These are phyloP conservation scores for Sebastes glaucus DNA, from an alignment of 2,797 vertebrate species.

Conservation along the genomic window DNA sequence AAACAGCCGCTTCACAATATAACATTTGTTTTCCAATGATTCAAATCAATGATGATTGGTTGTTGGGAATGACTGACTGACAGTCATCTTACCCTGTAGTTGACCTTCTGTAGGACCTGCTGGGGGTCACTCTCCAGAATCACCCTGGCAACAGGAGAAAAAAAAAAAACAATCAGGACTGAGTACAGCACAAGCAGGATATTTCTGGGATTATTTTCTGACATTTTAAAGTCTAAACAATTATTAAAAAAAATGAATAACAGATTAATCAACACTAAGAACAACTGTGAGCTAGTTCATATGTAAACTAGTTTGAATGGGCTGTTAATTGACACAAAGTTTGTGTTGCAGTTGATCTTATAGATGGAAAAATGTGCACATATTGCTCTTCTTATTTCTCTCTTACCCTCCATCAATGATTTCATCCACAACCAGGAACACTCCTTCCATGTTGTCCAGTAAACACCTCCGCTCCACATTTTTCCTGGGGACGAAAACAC, in stretches of 20 bases:
- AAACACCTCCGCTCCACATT: conserved; percentile 90
- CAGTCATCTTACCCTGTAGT: conserved; percentile 87
- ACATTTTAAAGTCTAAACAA: background rate
- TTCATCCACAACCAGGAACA: conserved; percentile 91
- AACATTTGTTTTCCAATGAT: background rate
- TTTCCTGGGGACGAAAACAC: conserved; percentile 79
- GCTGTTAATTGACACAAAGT: background rate
- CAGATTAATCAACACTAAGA: background rate
- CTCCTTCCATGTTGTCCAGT: conserved; percentile 93
- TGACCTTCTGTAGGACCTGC: conserved; percentile 92
- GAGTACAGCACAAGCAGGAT: background rate
- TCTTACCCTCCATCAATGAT: conserved; percentile 89
- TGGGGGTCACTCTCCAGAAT: conserved; percentile 94
- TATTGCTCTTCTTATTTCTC: background rate
- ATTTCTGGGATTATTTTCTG: background rate
- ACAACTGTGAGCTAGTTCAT: background rate
- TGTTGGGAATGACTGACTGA: background rate
- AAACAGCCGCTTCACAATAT: background rate
- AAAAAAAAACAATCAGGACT: conserved; percentile 25
- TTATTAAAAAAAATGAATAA: background rate
- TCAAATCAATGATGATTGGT: background rate
- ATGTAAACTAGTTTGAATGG: background rate
- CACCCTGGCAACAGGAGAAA: conserved; percentile 80
- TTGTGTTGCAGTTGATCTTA: background rate
- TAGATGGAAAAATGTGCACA: background rate